These are phyloP conservation scores for Cryptus viduatorius DNA, from an alignment of 2,888 invertebrate species.

Conservation along the genomic window DNA sequence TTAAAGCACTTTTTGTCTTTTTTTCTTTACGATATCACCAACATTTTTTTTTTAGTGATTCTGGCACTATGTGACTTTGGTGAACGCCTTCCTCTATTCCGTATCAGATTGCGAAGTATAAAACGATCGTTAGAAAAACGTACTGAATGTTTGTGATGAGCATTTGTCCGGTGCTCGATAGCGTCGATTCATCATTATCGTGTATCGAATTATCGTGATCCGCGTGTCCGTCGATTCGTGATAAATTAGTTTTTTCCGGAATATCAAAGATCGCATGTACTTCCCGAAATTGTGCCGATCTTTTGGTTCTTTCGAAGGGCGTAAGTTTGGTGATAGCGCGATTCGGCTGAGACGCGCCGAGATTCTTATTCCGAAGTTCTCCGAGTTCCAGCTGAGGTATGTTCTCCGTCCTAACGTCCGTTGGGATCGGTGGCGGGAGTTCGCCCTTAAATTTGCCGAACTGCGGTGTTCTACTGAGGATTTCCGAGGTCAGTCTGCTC, in stretches of 20 bases:
- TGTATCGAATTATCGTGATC: constrained; percentile 62
- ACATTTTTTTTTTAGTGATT: constrained; percentile 29
- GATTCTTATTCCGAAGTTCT: constrained; percentile 51
- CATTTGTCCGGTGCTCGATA: constrained; percentile 76
- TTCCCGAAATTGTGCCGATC: constrained; percentile 72
- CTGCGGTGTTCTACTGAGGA: constrained; percentile 90
- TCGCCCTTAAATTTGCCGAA: constrained; percentile 91
- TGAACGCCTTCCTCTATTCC: neutral
- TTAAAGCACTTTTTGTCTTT: constrained; percentile 9
- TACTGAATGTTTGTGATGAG: constrained; percentile 79
- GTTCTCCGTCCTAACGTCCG: constrained; percentile 82
- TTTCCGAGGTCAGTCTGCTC: constrained; percentile 86
- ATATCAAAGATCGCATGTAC: constrained; percentile 54
- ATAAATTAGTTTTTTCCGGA: constrained; percentile 34
- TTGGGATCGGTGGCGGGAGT: constrained; percentile 88
- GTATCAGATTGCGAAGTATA: constrained; percentile 79
- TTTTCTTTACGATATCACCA: constrained; percentile 16
- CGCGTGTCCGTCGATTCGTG: constrained; percentile 58
- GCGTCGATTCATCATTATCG: constrained; percentile 50
- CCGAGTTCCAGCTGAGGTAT: constrained; percentile 67
- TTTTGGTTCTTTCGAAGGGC: constrained; percentile 83
- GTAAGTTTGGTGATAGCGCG: constrained; percentile 69
- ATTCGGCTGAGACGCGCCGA: neutral
- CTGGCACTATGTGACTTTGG: constrained; percentile 59
- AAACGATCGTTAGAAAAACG: constrained; percentile 75